Evolutionary conservation across 30 jellyfish, hydroid and myxozoan species (phyloP).

Genomic region (Phacellophora camtschatica): DNA sequence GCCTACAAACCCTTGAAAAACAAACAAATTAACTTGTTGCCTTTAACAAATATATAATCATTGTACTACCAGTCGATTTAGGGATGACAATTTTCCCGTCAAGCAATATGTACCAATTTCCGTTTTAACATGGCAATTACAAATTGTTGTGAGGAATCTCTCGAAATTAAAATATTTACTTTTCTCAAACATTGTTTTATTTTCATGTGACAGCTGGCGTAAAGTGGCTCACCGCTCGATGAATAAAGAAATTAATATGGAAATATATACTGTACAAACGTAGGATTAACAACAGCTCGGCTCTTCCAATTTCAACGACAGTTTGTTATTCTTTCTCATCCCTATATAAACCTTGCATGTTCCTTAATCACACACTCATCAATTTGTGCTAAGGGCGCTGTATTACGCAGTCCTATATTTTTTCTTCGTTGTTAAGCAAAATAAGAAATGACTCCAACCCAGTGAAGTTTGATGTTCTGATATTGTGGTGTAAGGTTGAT

Average conservation of each 20-base stretch:
- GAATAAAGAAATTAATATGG: conserved; percentile 47
- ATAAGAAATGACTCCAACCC: no score
- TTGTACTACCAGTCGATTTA: no score
- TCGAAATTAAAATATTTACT: conserved; percentile 1
- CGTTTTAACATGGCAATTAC: conserved; percentile 26
- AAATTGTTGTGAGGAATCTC: conserved; percentile 10
- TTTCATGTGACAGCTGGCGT: conserved; percentile 22
- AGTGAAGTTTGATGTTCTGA: no score
- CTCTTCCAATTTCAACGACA: conserved; percentile 44
- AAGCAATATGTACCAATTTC: no score
- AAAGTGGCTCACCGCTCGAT: conserved; percentile 17
- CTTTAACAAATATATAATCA: no score
- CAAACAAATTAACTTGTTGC: no score
- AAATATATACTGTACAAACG: conserved; percentile 50
- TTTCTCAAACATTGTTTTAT: conserved; percentile 7
- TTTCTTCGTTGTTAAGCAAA: no score
- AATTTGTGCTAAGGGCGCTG: conserved; percentile 28
- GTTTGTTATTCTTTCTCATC: conserved; percentile 37
- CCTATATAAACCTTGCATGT: conserved; percentile 6
- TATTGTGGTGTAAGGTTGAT: no score
- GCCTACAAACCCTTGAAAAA: no score
- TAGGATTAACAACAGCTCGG: conserved; percentile 22
- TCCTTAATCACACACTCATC: conserved; percentile 39
- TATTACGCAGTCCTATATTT: no score
- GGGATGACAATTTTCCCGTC: no score